Evolutionary conservation across 2,888 invertebrate genomes (phyloP), one percentile per base, ranked within the genome.

Genomic region (Pseudoips prasinana): DNA sequence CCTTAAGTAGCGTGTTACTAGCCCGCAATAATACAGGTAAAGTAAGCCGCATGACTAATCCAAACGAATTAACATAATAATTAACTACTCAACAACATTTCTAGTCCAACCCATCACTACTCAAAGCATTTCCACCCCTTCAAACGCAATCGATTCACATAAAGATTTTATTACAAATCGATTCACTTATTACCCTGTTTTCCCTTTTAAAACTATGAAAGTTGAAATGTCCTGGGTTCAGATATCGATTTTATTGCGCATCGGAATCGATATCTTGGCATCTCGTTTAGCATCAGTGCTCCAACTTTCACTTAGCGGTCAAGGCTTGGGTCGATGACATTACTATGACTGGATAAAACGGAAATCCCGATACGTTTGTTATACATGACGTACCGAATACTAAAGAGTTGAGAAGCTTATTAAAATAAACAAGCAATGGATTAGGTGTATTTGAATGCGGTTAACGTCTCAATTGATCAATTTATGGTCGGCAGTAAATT

Each of bases 271-370:
- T 49, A 36, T 35, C 30, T 31, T 9, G 11, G 24, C 37, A 41
- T 52, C 47, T 47, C 38, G 51, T 39, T 43, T 43, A 38, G 33
- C 38, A 43, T 46, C 37, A 20, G 20, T 40, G 38, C 39, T 34
- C 19, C 22, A 36, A 71, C 79, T 76, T 81, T 80, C 80, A 67
- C 82, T 73, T 47, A 41, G 44, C 72, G 78, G 73, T 79, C 77
- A 78, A 77, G 75, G 77, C 67, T 57, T 58, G 58, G 73, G 73
- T 67, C 75, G 58, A 52, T 62, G 73, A 73, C 73, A 31, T 17
- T 18, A 17, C 52, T 25, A 14, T 4, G 9, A 10, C 8, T 20
- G 7, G 4, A 5, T 11, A 10, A 22, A 8, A 7, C 27, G 39
- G 25, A 1, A 32, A 9, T 10, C 24, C 17, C 25, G 20, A 24